phyloP scores from a whole-genome alignment of 1,140 invertebrate genomes.

The Metopolophium dirhodum region DNA sequence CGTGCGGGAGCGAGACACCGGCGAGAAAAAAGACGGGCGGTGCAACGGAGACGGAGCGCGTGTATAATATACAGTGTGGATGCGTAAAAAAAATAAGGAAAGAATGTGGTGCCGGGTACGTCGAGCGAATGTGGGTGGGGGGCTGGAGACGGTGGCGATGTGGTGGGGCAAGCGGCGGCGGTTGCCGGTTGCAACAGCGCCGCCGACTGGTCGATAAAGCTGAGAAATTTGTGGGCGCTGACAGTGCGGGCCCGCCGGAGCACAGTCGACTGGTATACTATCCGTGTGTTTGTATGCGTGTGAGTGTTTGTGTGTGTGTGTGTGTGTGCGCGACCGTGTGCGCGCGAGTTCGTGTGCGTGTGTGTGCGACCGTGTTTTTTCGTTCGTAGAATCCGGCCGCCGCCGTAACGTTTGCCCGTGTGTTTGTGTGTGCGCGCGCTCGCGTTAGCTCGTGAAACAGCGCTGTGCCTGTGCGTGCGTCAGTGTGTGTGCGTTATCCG shows the following conservation, averaged over 20 bases:
- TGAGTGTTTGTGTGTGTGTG: background rate
- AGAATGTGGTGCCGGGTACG: conserved; percentile 45
- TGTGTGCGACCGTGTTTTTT: conserved; percentile 11
- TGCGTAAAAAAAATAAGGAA: conserved; percentile 29
- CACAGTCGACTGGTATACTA: conserved; percentile 46
- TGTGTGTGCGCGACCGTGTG: background rate
- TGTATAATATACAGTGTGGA: background rate
- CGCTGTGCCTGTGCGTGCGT: conserved; percentile 46
- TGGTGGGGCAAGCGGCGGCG: conserved; percentile 22
- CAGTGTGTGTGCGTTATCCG: conserved; percentile 54
- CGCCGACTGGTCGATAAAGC: conserved; percentile 56
- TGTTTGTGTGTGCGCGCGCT: conserved; percentile 15
- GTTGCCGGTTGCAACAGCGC: conserved; percentile 57
- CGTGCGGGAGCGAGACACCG: background rate
- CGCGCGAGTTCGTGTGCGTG: background rate
- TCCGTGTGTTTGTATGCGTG: background rate
- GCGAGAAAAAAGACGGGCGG: background rate
- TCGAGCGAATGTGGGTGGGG: background rate
- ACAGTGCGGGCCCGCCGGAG: conserved; percentile 55
- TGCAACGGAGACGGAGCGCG: background rate
- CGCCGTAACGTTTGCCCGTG: background rate
- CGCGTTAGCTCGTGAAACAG: background rate
- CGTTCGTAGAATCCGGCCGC: conserved; percentile 43
- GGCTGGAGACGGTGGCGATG: background rate
- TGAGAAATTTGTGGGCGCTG: conserved; percentile 57